Evolutionary conservation across 1,140 invertebrate genomes (phyloP).

Genomic region (Drosophila tropicalis): DNA sequence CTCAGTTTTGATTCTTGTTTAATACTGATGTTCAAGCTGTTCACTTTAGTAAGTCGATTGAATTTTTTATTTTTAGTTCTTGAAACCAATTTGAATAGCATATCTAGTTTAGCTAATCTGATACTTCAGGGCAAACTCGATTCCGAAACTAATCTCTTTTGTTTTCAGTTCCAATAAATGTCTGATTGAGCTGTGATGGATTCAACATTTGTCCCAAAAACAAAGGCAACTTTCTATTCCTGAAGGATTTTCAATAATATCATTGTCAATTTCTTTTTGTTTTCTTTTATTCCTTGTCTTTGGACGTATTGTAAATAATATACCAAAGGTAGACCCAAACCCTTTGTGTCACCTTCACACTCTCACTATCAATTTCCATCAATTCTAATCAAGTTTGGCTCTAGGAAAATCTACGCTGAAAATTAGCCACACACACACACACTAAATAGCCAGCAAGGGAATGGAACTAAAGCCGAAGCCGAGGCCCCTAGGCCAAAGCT

Average conservation of each 20-base stretch:
- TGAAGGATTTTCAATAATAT: neutral
- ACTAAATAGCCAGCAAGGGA: conserved; percentile 51
- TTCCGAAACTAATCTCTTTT: too few species aligned
- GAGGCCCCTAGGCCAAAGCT: conserved; percentile 38
- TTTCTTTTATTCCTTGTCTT: neutral
- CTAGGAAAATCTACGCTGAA: conserved; percentile 67
- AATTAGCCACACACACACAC: conserved; percentile 54
- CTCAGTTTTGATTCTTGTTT: too few species aligned
- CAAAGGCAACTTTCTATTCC: neutral
- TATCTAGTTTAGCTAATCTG: too few species aligned
- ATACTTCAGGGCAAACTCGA: too few species aligned
- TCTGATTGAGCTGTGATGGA: conserved; percentile 1
- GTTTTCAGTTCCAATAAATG: neutral
- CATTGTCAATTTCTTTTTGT: neutral
- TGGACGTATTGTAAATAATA: conserved; percentile 57
- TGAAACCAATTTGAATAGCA: too few species aligned
- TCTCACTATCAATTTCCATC: conserved; percentile 62
- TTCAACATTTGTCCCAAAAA: neutral
- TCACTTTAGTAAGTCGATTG: neutral
- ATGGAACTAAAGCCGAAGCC: conserved; percentile 30
- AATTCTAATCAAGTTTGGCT: conserved; percentile 73
- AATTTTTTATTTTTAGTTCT: neutral
- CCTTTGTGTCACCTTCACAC: conserved; percentile 40
- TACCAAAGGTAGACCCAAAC: conserved; percentile 28
- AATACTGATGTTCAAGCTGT: neutral